Evolutionary conservation across 1,140 invertebrate genomes (phyloP).

Genomic region (Zaprionus ghesquierei): DNA sequence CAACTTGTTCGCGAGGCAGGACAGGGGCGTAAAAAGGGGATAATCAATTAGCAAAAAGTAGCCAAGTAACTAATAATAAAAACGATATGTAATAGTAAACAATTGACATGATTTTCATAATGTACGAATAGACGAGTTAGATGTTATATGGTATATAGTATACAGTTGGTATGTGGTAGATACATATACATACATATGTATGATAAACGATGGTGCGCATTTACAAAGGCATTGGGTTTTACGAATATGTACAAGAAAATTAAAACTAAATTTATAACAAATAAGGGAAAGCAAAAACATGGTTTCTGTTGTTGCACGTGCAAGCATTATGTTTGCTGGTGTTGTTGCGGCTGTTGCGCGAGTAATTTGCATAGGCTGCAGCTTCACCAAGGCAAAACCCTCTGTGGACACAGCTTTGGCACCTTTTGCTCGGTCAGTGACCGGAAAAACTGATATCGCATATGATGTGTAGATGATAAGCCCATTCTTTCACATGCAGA

Average conservation of each 20-base stretch:
- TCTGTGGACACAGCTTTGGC: conserved; percentile 21
- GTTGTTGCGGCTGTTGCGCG: conserved; percentile 30
- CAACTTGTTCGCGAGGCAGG: no score
- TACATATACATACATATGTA: conserved; percentile 1
- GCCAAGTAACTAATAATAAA: conserved; percentile 29
- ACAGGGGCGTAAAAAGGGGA: not conserved
- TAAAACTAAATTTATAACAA: not conserved
- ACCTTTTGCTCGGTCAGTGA: conserved; percentile 40
- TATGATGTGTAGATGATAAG: conserved; percentile 21
- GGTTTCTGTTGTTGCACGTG: conserved; percentile 24
- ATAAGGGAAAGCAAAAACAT: conserved; percentile 22
- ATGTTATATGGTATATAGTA: not conserved
- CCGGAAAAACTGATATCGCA: conserved; percentile 18
- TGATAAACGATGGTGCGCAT: conserved; percentile 24
- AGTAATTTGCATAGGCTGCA: conserved; percentile 38
- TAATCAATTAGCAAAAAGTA: conserved; percentile 37
- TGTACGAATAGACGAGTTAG: conserved; percentile 26
- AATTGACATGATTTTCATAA: conserved; percentile 47
- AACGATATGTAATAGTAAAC: conserved; percentile 40
- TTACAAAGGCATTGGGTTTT: conserved; percentile 28
- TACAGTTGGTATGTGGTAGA: not conserved
- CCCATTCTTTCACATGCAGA: conserved; percentile 3
- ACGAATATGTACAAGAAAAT: conserved; percentile 36
- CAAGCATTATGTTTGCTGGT: conserved; percentile 9
- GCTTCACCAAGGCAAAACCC: conserved; percentile 30